These are phyloP conservation scores for Amiota minor DNA, from an alignment of 2,888 invertebrate genomes.

Conservation along the genomic window DNA sequence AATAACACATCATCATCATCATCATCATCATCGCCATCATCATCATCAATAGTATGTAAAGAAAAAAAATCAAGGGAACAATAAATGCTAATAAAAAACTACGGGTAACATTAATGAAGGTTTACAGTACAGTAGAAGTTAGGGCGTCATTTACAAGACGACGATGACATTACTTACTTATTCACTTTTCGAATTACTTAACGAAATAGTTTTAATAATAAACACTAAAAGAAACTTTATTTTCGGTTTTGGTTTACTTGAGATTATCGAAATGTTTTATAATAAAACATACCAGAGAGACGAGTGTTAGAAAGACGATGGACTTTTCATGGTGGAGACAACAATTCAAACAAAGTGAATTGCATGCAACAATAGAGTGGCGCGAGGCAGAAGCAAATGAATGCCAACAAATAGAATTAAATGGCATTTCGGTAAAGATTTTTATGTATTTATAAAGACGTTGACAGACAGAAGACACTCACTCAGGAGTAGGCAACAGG, in stretches of 20 bases:
- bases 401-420: slow-evolving; percentile 26
- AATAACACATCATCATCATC: background rate
- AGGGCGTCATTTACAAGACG: background rate
- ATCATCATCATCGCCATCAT: slow-evolving; percentile 1
- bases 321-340: background rate
- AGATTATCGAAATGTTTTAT: slow-evolving; percentile 24
- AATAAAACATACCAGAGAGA: slow-evolving; percentile 20
- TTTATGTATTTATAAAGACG: slow-evolving; percentile 63
- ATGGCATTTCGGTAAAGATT: slow-evolving; percentile 46
- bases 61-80: background rate
- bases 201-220: slow-evolving; percentile 26
- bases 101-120: background rate
- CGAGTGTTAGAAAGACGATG: background rate
- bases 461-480: slow-evolving; percentile 37
- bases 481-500: slow-evolving; percentile 41
- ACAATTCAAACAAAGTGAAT: background rate
- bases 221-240: slow-evolving; percentile 25
- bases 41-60: background rate
- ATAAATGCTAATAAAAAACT: slow-evolving; percentile 18
- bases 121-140: background rate
- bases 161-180: slow-evolving; percentile 7
- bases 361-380: background rate
- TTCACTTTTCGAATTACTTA: background rate
- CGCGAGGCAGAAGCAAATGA: slow-evolving; percentile 15
- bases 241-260: background rate